phyloP scores from a whole-genome alignment of 2,113 vertebrate species.

The Colistium nudipinnis region DNA sequence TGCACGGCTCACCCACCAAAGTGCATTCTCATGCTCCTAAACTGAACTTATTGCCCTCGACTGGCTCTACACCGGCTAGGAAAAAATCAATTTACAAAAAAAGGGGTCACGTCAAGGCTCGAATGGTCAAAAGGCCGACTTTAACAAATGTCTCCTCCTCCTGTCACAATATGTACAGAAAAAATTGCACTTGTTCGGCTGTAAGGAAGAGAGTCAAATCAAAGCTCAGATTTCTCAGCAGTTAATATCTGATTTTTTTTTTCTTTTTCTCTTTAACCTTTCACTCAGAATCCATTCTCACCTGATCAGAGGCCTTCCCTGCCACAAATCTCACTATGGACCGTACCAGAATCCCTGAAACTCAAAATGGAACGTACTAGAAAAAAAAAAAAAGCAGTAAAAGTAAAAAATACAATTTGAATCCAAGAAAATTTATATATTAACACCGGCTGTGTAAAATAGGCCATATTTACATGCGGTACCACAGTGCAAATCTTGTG shows the following conservation, averaged over 20 bases:
- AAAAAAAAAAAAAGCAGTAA: conserved; percentile 46
- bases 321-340: conserved; percentile 32
- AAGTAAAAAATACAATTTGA: conserved; percentile 48
- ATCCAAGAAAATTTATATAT: conserved; percentile 45
- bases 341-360: conserved; percentile 77
- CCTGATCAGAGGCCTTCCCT: conserved; percentile 21
- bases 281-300: conserved; percentile 17
- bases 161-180: conserved; percentile 60
- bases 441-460: conserved; percentile 48
- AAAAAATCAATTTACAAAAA: conserved; percentile 58
- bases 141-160: conserved; percentile 19
- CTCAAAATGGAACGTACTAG: conserved; percentile 52
- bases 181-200: conserved; percentile 78
- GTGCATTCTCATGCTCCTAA: conserved; percentile 19
- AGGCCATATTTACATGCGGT: conserved; percentile 70
- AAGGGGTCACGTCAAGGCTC: conserved; percentile 53
- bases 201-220: conserved; percentile 37
- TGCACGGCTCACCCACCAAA: conserved; percentile 32
- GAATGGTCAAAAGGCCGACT: conserved; percentile 47
- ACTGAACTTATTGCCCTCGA: conserved; percentile 48
- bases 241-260: neutral
- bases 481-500: conserved; percentile 57
- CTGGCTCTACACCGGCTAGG: conserved; percentile 43
- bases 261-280: conserved; percentile 9
- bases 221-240: conserved; percentile 3